Evolutionary conservation across 2,888 invertebrate genomes (phyloP).

Genomic region (Marasmarcha lunaedactyla): DNA sequence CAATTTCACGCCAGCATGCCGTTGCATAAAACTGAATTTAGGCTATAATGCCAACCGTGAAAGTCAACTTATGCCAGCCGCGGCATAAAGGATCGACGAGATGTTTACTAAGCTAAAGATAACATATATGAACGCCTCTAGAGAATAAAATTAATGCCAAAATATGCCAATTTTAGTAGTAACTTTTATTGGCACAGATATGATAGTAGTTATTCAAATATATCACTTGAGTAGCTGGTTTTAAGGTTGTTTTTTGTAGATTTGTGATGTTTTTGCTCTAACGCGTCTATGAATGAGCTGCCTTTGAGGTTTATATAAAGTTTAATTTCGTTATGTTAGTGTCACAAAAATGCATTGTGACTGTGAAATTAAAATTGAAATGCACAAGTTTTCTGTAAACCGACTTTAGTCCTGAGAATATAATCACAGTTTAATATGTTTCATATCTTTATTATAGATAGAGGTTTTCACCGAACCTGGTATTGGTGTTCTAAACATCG

Average conservation of each 20-base stretch:
- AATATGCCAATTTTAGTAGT: conserved; percentile 20
- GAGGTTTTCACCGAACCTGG: no score
- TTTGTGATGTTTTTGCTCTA: no score
- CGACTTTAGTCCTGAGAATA: neutral
- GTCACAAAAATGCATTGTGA: conserved; percentile 30
- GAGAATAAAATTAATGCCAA: conserved; percentile 31
- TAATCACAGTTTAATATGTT: no score
- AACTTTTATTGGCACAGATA: conserved; percentile 13
- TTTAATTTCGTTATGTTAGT: conserved; percentile 30
- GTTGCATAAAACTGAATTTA: conserved; percentile 51
- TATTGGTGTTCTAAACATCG: no score
- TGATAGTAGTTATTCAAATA: neutral
- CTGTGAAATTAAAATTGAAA: no score
- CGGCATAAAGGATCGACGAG: no score
- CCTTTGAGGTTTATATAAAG: conserved; percentile 35
- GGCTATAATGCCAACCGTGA: conserved; percentile 28
- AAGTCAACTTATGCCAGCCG: no score
- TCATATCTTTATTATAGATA: no score
- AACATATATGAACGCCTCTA: conserved; percentile 53
- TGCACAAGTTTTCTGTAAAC: no score
- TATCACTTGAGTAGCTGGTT: conserved; percentile 4
- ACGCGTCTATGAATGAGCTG: conserved; percentile 14
- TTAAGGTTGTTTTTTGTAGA: no score
- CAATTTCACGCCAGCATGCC: conserved; percentile 58
- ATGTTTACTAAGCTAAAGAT: conserved; percentile 29